phyloP scores from a whole-genome alignment of 2,797 vertebrate genomes.

The Esox masquinongy region DNA sequence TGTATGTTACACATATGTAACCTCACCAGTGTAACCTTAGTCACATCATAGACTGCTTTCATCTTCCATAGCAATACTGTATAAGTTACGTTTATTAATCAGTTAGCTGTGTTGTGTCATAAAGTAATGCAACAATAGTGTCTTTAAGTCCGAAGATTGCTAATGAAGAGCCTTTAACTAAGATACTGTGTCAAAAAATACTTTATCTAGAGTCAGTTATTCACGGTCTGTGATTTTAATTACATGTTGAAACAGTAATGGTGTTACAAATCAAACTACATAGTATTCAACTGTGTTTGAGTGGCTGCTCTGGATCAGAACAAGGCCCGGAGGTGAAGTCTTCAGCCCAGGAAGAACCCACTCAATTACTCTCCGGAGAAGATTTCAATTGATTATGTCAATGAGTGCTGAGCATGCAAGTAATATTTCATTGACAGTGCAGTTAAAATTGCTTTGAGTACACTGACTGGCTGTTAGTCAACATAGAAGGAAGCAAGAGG shows the following conservation, averaged over 20 bases:
- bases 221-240: not conserved
- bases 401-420: slow-evolving; percentile 64
- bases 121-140: not conserved
- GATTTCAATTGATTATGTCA: slow-evolving; percentile 62
- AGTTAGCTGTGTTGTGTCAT: not conserved
- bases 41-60: not conserved
- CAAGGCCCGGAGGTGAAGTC: not conserved
- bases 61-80: not conserved
- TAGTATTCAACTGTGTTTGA: not conserved
- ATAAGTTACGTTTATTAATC: not conserved
- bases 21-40: not conserved
- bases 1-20: not conserved
- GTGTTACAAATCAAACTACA: not conserved
- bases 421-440: slow-evolving; percentile 61
- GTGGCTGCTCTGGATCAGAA: not conserved
- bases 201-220: not conserved
- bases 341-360: slow-evolving; percentile 26
- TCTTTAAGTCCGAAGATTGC: not conserved
- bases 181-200: slow-evolving; percentile 1
- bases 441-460: slow-evolving; percentile 50
- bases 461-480: slow-evolving; percentile 13
- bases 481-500: slow-evolving; percentile 10
- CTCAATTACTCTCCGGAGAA: slow-evolving; percentile 58
- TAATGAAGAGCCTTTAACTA: not conserved
- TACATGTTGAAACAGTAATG: not conserved